Evolutionary conservation across 2,888 invertebrate species (phyloP), one percentile per base, ranked within the genome.

Genomic region (Ditula angustiorana): DNA sequence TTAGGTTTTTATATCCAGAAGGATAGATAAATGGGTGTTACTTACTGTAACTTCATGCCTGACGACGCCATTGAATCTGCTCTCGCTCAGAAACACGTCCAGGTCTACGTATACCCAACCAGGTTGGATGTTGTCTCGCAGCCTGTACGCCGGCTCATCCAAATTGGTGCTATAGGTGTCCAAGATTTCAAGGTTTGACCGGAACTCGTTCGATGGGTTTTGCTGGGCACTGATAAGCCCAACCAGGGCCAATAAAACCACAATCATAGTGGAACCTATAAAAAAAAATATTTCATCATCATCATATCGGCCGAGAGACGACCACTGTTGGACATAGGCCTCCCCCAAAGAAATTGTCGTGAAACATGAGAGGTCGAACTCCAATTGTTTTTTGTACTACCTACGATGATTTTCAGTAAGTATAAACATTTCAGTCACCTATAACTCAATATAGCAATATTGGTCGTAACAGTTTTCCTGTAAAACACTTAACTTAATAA

Each of bases 121-220:
- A 1, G 92, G 92, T 61, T 85, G 80, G 4, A 92, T 87, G 8
- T 64, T 74, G 33, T 86, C 81, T 0, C 58, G 69, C 0, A 92
- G 74, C 19, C 92, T 81, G 74, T 91, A 92, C 4, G 74, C 76
- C 0, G 87, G 84, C 1, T 86, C 77, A 28, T 76, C 90, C 49
- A 88, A 21, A 67, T 90, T 91, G 1, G 87, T 82, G 21, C 67
- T 74, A 41, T 77, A 81, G 13, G 67, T 50, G 68, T 80, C 78
- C 5, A 82, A 30, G 52, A 81, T 77, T 72, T 90, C 90, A n/a
- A 90, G 80, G 65, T 81, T 82, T 0, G 85, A 79, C 44, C 80
- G 79, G 30, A 84, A 67, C 2, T 90, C 87, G 1, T 81, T 81
- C 10, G 67, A 67, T 0, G 90, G 91, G 11, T 77, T 71, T 26